Conservation (phyloP, 30 jellyfish, hydroid and myxozoan genomes). For the Sanderia malayensis region DNA sequence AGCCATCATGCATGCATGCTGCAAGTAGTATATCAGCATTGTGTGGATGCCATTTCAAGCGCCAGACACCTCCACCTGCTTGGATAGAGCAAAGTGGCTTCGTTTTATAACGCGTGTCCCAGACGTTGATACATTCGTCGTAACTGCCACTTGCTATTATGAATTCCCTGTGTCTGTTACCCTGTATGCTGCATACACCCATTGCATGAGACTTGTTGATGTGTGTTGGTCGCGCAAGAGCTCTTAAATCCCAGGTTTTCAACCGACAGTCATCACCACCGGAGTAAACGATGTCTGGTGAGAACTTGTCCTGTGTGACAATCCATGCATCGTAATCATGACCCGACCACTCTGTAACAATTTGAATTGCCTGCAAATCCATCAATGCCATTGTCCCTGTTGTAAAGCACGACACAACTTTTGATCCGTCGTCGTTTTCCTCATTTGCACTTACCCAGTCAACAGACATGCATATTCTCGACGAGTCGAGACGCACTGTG, state of each 20-base stretch:
- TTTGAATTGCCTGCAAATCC: conserved; percentile 1
- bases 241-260: conserved; percentile 74
- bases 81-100: conserved; percentile 52
- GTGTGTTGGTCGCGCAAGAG: conserved; percentile 28
- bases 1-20: conserved; percentile 96
- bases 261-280: conserved; percentile 89
- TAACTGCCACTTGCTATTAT: conserved; percentile 74
- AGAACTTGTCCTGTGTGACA: conserved; percentile 58
- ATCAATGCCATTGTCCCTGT: conserved; percentile 57
- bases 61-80: conserved; percentile 96
- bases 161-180: conserved; percentile 30
- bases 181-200: conserved; percentile 92
- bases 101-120: conserved; percentile 74
- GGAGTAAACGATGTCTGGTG: conserved; percentile 36
- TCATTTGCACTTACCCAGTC: conserved; percentile 25
- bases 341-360: conserved; percentile 59
- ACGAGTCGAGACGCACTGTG: conserved; percentile 4
- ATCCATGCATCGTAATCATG: conserved; percentile 93
- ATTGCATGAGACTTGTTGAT: conserved; percentile 60
- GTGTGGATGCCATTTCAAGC: conserved; percentile 88
- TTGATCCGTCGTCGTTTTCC: background rate
- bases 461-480: conserved; percentile 58
- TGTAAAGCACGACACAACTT: conserved; percentile 54
- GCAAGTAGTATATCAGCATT: conserved; percentile 38
- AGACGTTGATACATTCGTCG: conserved; percentile 63